Evolutionary conservation across 2,888 invertebrate genomes (phyloP).

Genomic region (Dryomyza anilis): DNA sequence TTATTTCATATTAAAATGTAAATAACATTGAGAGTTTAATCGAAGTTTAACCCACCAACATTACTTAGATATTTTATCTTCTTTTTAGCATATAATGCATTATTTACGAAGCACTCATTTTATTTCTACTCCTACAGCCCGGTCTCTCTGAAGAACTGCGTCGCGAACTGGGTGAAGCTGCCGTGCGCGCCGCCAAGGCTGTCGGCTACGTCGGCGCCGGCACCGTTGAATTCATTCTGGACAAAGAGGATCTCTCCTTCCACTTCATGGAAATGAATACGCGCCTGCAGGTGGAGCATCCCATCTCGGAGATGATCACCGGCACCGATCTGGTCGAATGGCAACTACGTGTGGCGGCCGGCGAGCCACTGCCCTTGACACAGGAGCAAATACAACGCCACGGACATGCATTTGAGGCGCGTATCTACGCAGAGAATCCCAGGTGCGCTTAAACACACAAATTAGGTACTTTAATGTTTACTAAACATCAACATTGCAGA

Average conservation of each 20-base stretch:
- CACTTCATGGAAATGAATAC: constrained; percentile 99
- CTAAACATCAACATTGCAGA: constrained; percentile 38
- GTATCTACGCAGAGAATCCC: constrained; percentile 94
- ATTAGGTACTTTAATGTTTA: not conserved
- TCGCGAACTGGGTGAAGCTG: constrained; percentile 81
- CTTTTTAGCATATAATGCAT: no score
- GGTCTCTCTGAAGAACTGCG: constrained; percentile 80
- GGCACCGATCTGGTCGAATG: constrained; percentile 96
- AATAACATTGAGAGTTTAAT: no score
- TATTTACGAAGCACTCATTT: no score
- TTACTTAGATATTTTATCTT: not conserved
- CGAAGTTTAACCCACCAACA: no score
- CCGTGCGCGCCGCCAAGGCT: constrained; percentile 91
- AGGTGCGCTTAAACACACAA: no score
- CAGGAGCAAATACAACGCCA: constrained; percentile 78
- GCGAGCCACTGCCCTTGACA: constrained; percentile 79
- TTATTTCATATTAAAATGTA: no score
- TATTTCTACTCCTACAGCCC: constrained; percentile 66
- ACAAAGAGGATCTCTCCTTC: constrained; percentile 82
- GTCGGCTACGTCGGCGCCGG: constrained; percentile 98
- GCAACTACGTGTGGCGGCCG: constrained; percentile 91
- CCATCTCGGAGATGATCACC: constrained; percentile 97
- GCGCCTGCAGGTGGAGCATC: constrained; percentile 92
- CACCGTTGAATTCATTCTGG: constrained; percentile 97
- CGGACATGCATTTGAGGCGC: constrained; percentile 95